Percentiles rank a stretch among this genome's conserved stretches.
Evolutionary conservation across 2,797 vertebrate species (phyloP).

Genomic region (Diplodus sargus): DNA sequence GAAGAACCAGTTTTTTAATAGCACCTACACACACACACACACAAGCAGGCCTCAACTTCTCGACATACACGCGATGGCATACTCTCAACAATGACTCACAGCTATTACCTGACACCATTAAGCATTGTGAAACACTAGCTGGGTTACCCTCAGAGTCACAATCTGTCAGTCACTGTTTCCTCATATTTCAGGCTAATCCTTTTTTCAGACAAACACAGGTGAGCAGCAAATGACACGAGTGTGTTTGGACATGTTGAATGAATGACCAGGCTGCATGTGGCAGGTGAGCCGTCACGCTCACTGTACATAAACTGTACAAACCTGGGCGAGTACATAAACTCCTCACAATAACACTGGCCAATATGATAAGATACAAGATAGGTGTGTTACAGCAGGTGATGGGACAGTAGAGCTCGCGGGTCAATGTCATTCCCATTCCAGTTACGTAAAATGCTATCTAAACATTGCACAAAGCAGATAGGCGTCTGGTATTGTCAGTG

Average conservation of each 20-base stretch:
- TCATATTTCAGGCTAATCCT: slow-evolving; percentile 77
- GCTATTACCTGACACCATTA: slow-evolving; percentile 73
- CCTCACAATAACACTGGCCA: slow-evolving; percentile 37
- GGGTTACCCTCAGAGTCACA: slow-evolving; percentile 73
- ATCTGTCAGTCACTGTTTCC: slow-evolving; percentile 68
- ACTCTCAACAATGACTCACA: slow-evolving; percentile 77
- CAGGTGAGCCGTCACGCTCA: slow-evolving; percentile 55
- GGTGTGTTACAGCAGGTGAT: not conserved
- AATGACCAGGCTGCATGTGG: slow-evolving; percentile 54
- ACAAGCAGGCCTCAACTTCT: slow-evolving; percentile 56
- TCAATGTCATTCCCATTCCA: slow-evolving; percentile 39
- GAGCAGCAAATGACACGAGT: slow-evolving; percentile 46
- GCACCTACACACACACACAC: slow-evolving; percentile 38
- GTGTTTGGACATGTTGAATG: slow-evolving; percentile 60
- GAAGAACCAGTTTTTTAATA: slow-evolving; percentile 72
- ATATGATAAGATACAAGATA: slow-evolving; percentile 54
- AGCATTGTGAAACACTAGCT: slow-evolving; percentile 76
- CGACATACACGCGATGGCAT: slow-evolving; percentile 77
- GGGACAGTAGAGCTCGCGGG: slow-evolving; percentile 17
- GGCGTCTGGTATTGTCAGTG: slow-evolving; percentile 40
- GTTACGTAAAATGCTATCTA: slow-evolving; percentile 69
- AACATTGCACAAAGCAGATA: slow-evolving; percentile 63
- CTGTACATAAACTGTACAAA: slow-evolving; percentile 52
- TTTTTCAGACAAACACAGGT: slow-evolving; percentile 74
- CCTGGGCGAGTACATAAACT: slow-evolving; percentile 13